Conservation (phyloP, 2,113 vertebrate species). For the Paraplagusia blochii region DNA sequence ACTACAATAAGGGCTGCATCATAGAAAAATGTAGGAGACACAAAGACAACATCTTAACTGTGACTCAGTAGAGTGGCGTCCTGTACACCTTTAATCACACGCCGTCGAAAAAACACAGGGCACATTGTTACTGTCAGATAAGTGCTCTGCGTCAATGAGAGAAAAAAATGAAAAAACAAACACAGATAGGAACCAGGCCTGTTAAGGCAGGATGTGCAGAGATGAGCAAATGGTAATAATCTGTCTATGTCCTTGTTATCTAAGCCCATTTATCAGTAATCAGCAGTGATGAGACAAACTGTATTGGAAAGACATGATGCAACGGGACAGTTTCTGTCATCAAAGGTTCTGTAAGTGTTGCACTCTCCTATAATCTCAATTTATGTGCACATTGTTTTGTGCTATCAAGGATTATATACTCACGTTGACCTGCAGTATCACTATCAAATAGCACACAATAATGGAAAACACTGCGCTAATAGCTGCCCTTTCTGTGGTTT, state of each 20-base stretch:
- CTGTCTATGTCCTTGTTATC: neutral
- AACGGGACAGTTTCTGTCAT: neutral
- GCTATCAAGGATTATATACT: too few species aligned
- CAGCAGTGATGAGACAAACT: neutral
- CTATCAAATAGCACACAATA: too few species aligned
- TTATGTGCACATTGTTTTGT: neutral
- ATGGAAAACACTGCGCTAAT: too few species aligned
- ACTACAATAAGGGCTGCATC: neutral
- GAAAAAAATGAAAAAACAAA: conserved; percentile 24
- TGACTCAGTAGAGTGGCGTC: neutral
- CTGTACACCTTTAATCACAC: conserved; percentile 10
- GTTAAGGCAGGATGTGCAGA: neutral
- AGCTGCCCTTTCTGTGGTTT: too few species aligned
- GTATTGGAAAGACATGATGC: neutral
- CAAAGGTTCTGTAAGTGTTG: neutral
- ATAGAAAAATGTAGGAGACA: neutral
- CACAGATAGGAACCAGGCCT: conserved; percentile 12
- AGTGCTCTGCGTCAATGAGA: conserved; percentile 6
- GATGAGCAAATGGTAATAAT: neutral
- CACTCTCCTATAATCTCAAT: conserved; percentile 1
- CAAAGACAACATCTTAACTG: conserved; percentile 14
- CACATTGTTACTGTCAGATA: conserved; percentile 7
- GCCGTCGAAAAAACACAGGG: conserved; percentile 1
- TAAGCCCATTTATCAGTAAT: neutral
- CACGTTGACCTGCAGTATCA: too few species aligned